Conservation (phyloP, 2,797 vertebrate genomes). For the Calcarius lapponicus region DNA sequence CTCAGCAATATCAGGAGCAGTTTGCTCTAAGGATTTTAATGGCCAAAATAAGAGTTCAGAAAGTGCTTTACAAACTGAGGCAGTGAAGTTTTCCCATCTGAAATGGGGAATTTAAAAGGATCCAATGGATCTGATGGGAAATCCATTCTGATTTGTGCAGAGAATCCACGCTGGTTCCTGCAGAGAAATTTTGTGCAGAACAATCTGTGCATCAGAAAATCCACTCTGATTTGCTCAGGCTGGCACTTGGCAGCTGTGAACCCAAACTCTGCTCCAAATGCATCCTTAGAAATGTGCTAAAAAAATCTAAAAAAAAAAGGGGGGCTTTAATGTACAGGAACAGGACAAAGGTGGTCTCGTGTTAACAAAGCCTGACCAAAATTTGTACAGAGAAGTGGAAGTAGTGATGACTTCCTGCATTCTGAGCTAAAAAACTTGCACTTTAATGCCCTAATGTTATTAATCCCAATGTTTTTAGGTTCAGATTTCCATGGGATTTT, state of each 20-base stretch:
- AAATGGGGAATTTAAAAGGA: neutral
- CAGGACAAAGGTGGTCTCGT: neutral
- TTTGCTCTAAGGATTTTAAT: neutral
- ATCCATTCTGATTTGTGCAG: neutral
- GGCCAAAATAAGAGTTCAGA: neutral
- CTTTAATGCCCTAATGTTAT: neutral
- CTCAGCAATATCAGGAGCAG: neutral
- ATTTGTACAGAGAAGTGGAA: fast-evolving
- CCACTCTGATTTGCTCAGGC: neutral
- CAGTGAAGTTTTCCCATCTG: neutral
- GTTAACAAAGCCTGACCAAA: neutral
- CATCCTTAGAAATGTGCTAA: fast-evolving
- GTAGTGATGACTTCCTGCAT: neutral
- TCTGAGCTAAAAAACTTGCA: neutral
- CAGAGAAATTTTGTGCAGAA: neutral
- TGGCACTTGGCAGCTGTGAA: neutral
- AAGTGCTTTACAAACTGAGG: neutral
- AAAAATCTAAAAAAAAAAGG: neutral
- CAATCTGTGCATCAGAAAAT: neutral
- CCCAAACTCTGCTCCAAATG: neutral
- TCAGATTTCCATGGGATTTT: neutral
- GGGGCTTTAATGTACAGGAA: fast-evolving
- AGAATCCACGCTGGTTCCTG: neutral
- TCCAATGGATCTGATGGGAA: neutral
- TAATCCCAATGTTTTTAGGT: neutral